A percentile compares a stretch with the other conserved stretches of the same genome.
Evolutionary conservation across 2,113 vertebrate species (phyloP).

Genomic region (Xyrauchen texanus): DNA sequence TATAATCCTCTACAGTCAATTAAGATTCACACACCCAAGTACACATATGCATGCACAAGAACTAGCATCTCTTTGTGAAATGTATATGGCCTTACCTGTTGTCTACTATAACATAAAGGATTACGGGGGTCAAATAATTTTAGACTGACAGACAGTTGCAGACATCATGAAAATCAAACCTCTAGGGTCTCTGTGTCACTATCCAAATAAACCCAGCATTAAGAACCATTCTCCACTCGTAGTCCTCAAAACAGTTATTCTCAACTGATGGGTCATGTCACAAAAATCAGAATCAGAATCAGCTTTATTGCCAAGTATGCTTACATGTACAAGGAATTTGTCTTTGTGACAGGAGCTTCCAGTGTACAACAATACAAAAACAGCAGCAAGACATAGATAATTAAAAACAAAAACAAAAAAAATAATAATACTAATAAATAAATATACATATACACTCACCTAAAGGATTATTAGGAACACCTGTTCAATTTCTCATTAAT

Average conservation of each 20-base stretch:
- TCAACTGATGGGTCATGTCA: too few relatives aligned
- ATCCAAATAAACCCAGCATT: slow-evolving; percentile 20
- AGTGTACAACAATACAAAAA: too few relatives aligned
- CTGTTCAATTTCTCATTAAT: too few relatives aligned
- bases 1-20: not conserved
- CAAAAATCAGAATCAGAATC: too few relatives aligned
- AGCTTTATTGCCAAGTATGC: too few relatives aligned
- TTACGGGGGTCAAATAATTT: slow-evolving; percentile 36
- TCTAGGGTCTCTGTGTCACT: not conserved
- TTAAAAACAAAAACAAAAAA: too few relatives aligned
- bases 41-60: not conserved
- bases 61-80: not conserved
- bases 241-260: not conserved
- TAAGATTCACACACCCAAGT: not conserved
- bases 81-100: not conserved
- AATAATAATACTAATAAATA: too few relatives aligned
- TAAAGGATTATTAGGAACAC: too few relatives aligned
- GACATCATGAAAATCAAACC: slow-evolving; percentile 21
- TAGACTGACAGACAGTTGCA: slow-evolving; percentile 2
- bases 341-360: too few relatives aligned
- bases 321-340: too few relatives aligned
- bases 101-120: not conserved
- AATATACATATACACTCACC: too few relatives aligned
- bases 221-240: not conserved
- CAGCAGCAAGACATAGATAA: too few relatives aligned